Percentiles rank a stretch among this genome's conserved stretches.
Evolutionary conservation across 2,797 vertebrate species (phyloP).

Genomic region (Oryzias sinensis): DNA sequence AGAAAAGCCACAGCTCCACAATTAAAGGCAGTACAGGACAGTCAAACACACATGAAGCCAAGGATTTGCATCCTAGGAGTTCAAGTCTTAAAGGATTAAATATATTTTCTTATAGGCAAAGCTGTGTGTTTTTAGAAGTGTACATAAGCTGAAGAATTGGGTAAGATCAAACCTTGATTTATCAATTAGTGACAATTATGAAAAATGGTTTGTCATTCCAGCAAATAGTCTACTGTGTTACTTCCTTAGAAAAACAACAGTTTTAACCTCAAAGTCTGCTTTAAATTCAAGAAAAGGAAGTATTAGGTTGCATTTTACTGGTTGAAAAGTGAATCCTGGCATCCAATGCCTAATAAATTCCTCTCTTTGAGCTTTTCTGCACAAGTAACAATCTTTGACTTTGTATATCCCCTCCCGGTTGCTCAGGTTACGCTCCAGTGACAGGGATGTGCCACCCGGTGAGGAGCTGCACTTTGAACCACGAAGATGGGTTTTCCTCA

Average conservation of each 20-base stretch:
- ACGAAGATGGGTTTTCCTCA: conserved; percentile 97
- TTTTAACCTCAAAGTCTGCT: too few relatives aligned
- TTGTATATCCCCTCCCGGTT: conserved; percentile 17
- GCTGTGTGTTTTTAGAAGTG: too few relatives aligned
- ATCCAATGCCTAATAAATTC: too few relatives aligned
- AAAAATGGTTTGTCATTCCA: too few relatives aligned
- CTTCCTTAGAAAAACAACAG: too few relatives aligned
- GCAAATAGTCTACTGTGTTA: too few relatives aligned
- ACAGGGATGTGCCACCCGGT: conserved; percentile 98
- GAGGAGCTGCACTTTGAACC: conserved; percentile 96
- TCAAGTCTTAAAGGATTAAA: not conserved
- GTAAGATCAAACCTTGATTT: too few relatives aligned
- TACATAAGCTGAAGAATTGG: too few relatives aligned
- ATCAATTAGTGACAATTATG: too few relatives aligned
- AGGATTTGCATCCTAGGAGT: conserved; percentile 42
- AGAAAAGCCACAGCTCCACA: conserved; percentile 64
- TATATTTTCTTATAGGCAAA: too few relatives aligned
- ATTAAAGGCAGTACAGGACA: conserved; percentile 62
- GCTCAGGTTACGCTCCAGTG: conserved; percentile 92
- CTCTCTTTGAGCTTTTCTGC: not conserved
- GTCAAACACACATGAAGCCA: conserved; percentile 48
- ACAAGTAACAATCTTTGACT: not conserved
- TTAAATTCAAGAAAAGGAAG: too few relatives aligned
- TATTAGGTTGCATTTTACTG: too few relatives aligned
- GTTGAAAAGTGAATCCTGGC: not conserved